Evolutionary conservation across 1,140 invertebrate genomes (phyloP).

Genomic region (Euborellia annulipes): DNA sequence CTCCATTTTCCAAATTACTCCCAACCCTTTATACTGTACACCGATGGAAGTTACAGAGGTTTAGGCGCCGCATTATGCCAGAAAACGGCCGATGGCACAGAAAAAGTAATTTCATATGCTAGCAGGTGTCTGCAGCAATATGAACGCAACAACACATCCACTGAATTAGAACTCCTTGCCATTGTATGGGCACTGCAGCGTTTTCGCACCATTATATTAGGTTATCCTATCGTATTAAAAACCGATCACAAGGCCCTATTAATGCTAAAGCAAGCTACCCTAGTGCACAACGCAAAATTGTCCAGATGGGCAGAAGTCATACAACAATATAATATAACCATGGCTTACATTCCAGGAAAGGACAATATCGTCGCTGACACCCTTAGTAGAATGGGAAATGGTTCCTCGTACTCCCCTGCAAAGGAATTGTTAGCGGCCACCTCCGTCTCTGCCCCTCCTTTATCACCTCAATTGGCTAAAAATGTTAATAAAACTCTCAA

Average conservation of each 20-base stretch:
- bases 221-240: conserved; percentile 23
- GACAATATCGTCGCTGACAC: conserved; percentile 6
- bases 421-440: too few relatives aligned
- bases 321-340: conserved; percentile 25
- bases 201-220: conserved; percentile 23
- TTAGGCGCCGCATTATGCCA: conserved; percentile 19
- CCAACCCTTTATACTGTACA: conserved; percentile 14
- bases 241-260: conserved; percentile 30
- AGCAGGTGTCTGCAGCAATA: conserved; percentile 21
- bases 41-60: conserved; percentile 17
- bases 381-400: too few relatives aligned
- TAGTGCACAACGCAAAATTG: conserved; percentile 24
- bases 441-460: too few relatives aligned
- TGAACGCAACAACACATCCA: conserved; percentile 26
- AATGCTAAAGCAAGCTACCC: conserved; percentile 26
- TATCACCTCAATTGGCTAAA: too few relatives aligned
- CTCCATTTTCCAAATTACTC: conserved; percentile 13
- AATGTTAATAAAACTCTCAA: too few relatives aligned
- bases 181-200: conserved; percentile 26
- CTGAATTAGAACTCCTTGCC: conserved; percentile 28
- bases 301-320: conserved; percentile 26
- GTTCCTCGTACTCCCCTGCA: too few relatives aligned
- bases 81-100: conserved; percentile 4
- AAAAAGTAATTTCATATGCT: conserved; percentile 23
- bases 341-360: conserved; percentile 19